A percentile compares a stretch with the other conserved stretches of the same genome.
These are phyloP conservation scores for Trichonephila clavata DNA, from an alignment of 1,140 invertebrate genomes.

Conservation along the genomic window DNA sequence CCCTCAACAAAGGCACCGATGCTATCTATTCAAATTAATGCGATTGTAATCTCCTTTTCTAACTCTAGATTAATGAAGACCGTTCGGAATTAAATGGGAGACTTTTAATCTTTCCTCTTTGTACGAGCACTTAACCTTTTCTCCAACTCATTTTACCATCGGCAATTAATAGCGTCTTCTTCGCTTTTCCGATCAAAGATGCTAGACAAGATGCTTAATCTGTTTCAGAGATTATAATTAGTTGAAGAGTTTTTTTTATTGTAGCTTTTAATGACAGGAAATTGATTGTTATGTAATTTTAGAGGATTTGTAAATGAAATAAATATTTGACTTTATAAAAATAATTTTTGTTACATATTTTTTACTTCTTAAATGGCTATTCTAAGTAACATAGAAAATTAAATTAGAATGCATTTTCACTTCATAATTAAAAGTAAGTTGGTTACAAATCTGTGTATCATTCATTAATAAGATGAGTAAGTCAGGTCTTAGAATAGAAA, in stretches of 20 bases:
- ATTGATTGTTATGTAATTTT: neutral
- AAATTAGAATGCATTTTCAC: too few relatives aligned
- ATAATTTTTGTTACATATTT: too few relatives aligned
- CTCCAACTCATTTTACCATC: neutral
- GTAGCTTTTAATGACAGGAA: neutral
- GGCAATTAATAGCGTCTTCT: neutral
- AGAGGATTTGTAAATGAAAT: neutral
- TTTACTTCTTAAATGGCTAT: too few relatives aligned
- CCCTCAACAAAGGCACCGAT: neutral
- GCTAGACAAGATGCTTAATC: neutral
- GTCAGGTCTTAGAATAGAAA: too few relatives aligned
- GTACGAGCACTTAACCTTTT: conserved; percentile 13
- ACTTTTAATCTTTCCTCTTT: conserved; percentile 4
- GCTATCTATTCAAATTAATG: conserved; percentile 20
- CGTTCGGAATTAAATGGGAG: conserved; percentile 35
- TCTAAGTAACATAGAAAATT: too few relatives aligned
- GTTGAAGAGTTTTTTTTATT: neutral
- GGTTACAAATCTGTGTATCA: accelerated
- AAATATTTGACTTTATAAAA: too few relatives aligned
- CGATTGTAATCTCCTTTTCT: conserved; percentile 33
- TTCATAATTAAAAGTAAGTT: too few relatives aligned
- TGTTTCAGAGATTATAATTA: conserved; percentile 21
- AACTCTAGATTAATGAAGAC: conserved; percentile 16
- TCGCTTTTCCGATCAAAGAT: neutral
- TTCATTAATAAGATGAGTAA: too few relatives aligned